Evolutionary conservation across 1,140 invertebrate species (phyloP), one percentile per base, ranked within the genome.

Genomic region (Nasonia longicornis): DNA sequence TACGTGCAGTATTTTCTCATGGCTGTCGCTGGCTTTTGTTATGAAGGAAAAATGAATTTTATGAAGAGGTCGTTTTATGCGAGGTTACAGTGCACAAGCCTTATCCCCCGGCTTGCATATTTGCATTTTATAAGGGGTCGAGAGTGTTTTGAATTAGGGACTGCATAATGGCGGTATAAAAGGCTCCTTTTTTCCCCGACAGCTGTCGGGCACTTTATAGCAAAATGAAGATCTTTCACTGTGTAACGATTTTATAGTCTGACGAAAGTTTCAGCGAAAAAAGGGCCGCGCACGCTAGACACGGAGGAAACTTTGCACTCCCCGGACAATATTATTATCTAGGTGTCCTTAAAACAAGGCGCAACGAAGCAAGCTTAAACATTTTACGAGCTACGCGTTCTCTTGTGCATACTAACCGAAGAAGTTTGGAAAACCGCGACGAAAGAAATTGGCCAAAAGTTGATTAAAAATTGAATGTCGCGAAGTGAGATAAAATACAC

Each of bases 331-430:
- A 75, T 75, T 63, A 75, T 58, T 75, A 58, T 35, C 52, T 10
- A n/a, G 16, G 35, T 75, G 52, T 63, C 52, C 22, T 35, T 75
- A 74, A 74, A 58, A 75, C 52, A 75, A 64, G 20, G 20, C 20
- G 11, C 52, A 29, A 20, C 22, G 72, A 31, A 52, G 52, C 26
- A 75, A 63, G 73, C 73, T 63, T 35, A 75, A 75, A 75, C 45
- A 75, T 63, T 63, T 75, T 48, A 63, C 73, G 52, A 74, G 72
- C 22, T 88, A 87, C 85, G 86, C 85, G 87, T 88, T 89, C 88
- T 88, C 88, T 85, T 85, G 86, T 83, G 82, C 80, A 80, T 42
- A 79, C 67, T 20, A 48, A 16, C 48, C 48, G 48, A 58, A n/a
- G 52, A 58, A 67, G 29, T 67, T 67, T 26, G 14, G 38, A 42